Percentiles rank a stretch among this genome's conserved stretches.
These are phyloP conservation scores for Dryas iulia DNA, from an alignment of 1,140 invertebrate genomes.

Conservation along the genomic window DNA sequence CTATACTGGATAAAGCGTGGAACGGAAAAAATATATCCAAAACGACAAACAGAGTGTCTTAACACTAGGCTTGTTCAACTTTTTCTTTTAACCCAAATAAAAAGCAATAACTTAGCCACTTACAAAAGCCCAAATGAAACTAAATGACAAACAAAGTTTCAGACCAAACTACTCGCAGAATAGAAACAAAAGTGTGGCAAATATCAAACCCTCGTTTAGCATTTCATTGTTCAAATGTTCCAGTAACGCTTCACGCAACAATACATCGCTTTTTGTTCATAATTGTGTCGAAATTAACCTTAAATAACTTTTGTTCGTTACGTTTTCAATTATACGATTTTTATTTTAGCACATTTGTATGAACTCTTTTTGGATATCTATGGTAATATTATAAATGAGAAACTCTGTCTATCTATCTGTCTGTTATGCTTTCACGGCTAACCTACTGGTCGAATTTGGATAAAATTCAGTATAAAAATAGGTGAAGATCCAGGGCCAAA, in stretches of 20 bases:
- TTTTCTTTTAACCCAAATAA: too few relatives aligned
- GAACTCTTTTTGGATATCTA: too few relatives aligned
- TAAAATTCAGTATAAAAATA: too few relatives aligned
- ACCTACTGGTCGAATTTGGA: too few relatives aligned
- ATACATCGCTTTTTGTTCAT: conserved; percentile 7
- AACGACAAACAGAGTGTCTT: too few relatives aligned
- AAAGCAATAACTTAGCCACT: neutral
- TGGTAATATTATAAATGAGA: too few relatives aligned
- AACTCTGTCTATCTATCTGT: too few relatives aligned
- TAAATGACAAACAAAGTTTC: neutral
- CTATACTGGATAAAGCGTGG: too few relatives aligned
- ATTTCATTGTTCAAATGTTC: neutral
- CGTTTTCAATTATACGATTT: neutral
- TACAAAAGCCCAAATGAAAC: neutral
- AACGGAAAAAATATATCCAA: too few relatives aligned
- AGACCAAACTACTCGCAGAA: neutral
- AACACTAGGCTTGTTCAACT: too few relatives aligned
- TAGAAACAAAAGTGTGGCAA: neutral
- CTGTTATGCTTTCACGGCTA: too few relatives aligned
- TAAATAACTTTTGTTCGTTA: conserved; percentile 5
- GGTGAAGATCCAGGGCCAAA: too few relatives aligned
- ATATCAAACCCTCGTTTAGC: neutral
- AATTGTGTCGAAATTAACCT: conserved; percentile 28
- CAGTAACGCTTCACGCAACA: neutral
- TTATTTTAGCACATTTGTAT: neutral